Base-by-base conservation (phyloP, 2,113 vertebrate genomes). In the Triplophysa tibetana region DNA sequence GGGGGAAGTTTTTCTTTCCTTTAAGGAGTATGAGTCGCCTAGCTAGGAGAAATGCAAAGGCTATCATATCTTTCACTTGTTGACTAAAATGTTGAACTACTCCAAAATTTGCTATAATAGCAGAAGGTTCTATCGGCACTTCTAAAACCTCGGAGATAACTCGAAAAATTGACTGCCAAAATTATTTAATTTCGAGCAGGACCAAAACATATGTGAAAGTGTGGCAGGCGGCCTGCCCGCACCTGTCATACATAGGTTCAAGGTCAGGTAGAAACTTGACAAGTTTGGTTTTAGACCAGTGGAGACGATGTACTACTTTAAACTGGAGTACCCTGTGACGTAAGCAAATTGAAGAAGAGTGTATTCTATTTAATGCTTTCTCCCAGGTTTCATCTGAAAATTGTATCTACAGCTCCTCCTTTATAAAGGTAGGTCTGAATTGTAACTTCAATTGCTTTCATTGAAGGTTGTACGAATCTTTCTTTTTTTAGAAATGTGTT, bases 211-310 rank as follows among this genome's bases (percentile, higher is more conserved):
- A 41, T 70, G 66, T 2, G 13, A 52, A 5, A 70, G 41, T 10
- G 56, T 61, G n/a, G 56, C 68, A 14, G 54, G 67, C 7, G 19
- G 19, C 23, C 23, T 26, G 29, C 10, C n/a, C 60, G 43, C 43
- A 72, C 16, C 21, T 21, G 19, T 79, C 77, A 79, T 58, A 60
- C 3, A 45, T 63, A 29, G 58, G 61, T 14, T 76, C 38, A 1
- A 64, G 2, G 52, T 19, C 8, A 16, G 41, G 61, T 19, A 4
- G 2, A 19, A 76, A 10, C 26, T 61, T 79, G 12, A 67, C 12
- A 2, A 79, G 23, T 45, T 61, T 79, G 0, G 45, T 54, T 45
- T 79, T 72, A 13, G 67, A 79, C 54, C 38, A 79, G 54, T 79
- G 77, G 2, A 79, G 68, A 24, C 19, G 41, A 54, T 80, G 24